A percentile compares a stretch with the other conserved stretches of the same genome.
Conservation (phyloP, 2,888 invertebrate genomes). For the Autographa gamma region DNA sequence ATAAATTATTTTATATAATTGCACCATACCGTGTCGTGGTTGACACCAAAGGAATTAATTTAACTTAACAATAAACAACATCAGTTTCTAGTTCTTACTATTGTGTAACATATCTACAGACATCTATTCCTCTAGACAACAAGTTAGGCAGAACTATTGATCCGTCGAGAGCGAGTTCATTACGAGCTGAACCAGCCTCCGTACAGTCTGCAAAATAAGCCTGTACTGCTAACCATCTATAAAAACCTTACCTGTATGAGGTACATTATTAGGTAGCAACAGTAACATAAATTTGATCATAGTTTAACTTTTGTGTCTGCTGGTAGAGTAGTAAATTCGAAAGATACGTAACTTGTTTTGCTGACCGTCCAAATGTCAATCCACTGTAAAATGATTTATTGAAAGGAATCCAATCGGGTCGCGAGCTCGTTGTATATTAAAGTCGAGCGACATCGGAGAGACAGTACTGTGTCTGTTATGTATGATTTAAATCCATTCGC, state of each 20-base stretch:
- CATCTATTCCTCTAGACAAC: not conserved
- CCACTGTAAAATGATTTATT: not conserved
- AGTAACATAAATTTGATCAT: no score
- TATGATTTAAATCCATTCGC: not conserved
- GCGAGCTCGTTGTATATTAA: not conserved
- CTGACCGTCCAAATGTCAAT: not conserved
- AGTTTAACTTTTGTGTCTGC: no score
- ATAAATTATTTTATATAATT: no score
- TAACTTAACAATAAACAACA: not conserved
- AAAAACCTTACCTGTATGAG: no score
- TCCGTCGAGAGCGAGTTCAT: not conserved
- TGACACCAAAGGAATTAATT: no score
- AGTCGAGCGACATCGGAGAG: not conserved
- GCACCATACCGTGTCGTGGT: no score
- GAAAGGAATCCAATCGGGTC: not conserved
- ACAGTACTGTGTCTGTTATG: not conserved
- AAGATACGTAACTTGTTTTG: not conserved
- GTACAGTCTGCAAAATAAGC: not conserved
- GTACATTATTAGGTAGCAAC: no score
- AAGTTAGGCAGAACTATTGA: conserved; percentile 5
- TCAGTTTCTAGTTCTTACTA: not conserved
- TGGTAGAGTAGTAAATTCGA: no score
- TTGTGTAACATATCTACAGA: not conserved
- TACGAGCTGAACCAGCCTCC: not conserved
- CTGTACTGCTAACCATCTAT: not conserved